phyloP scores from a whole-genome alignment of 2,888 invertebrate genomes.

The Nemurella pictetii region DNA sequence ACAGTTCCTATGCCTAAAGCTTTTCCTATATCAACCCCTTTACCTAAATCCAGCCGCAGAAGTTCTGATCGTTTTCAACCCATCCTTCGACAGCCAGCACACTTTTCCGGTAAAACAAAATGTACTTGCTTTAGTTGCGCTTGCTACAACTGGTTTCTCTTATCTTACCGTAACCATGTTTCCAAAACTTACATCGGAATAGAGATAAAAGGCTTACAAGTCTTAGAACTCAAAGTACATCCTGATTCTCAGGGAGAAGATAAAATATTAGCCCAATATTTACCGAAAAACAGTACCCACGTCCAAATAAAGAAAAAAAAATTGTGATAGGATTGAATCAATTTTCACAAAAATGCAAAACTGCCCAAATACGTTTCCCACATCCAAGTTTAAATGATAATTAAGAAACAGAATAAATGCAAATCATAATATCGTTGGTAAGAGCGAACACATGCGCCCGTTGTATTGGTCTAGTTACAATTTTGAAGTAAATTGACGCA shows the following conservation, averaged over 20 bases:
- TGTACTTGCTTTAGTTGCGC: background rate
- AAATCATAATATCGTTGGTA: no score
- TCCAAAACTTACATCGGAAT: background rate
- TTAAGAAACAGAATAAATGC: no score
- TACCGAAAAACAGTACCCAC: no score
- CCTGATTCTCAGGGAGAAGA: background rate
- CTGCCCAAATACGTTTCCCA: no score
- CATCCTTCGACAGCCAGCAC: background rate
- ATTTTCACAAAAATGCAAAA: no score
- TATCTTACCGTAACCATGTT: background rate
- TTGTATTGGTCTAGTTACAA: no score
- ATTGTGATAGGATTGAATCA: no score
- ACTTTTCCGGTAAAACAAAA: background rate
- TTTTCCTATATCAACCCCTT: background rate
- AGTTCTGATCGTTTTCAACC: background rate
- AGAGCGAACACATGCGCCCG: no score
- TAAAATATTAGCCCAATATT: no score
- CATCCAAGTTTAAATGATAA: no score
- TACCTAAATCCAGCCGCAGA: background rate
- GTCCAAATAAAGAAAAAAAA: no score
- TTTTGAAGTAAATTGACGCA: no score
- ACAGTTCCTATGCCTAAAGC: constrained; percentile 24
- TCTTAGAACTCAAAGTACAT: background rate
- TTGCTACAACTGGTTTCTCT: background rate
- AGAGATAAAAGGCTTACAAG: background rate